Percentiles rank a stretch among this genome's conserved stretches.
Evolutionary conservation across 1,140 invertebrate species (phyloP).

Genomic region (Lysiphlebus fabarum): DNA sequence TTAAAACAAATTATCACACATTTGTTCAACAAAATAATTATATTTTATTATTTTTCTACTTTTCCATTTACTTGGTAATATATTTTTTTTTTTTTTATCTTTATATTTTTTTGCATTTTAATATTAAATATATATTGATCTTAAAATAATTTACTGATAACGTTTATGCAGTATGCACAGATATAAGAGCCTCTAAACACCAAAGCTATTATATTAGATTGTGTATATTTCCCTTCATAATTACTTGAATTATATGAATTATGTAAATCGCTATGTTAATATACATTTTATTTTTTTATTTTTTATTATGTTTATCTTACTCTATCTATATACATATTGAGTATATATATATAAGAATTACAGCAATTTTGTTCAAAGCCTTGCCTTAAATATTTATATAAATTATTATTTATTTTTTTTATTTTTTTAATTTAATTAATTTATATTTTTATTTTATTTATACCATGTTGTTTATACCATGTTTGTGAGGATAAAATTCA

Average conservation of each 20-base stretch:
- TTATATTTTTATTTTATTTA: too few species aligned
- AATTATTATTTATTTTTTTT: constrained; percentile 40
- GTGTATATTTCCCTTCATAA: constrained; percentile 56
- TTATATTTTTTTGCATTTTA: constrained; percentile 6
- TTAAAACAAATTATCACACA: too few species aligned
- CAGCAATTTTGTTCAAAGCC: constrained; percentile 50
- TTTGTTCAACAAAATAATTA: too few species aligned
- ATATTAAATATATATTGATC: neutral
- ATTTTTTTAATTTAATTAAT: too few species aligned
- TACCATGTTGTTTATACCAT: too few species aligned
- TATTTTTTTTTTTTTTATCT: neutral
- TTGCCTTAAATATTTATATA: constrained; percentile 49
- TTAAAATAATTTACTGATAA: constrained; percentile 3
- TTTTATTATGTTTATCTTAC: constrained; percentile 13
- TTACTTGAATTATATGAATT: constrained; percentile 57
- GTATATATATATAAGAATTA: constrained; percentile 44
- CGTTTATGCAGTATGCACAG: neutral
- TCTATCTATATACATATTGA: constrained; percentile 10
- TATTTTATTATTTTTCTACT: too few species aligned
- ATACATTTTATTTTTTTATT: constrained; percentile 2
- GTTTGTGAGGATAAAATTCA: too few species aligned
- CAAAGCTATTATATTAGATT: constrained; percentile 54
- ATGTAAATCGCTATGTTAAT: constrained; percentile 57
- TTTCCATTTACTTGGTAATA: neutral
- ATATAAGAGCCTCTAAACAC: constrained; percentile 37